phyloP scores from a whole-genome alignment of 2,888 invertebrate genomes.

The Aleiodes testaceus region DNA sequence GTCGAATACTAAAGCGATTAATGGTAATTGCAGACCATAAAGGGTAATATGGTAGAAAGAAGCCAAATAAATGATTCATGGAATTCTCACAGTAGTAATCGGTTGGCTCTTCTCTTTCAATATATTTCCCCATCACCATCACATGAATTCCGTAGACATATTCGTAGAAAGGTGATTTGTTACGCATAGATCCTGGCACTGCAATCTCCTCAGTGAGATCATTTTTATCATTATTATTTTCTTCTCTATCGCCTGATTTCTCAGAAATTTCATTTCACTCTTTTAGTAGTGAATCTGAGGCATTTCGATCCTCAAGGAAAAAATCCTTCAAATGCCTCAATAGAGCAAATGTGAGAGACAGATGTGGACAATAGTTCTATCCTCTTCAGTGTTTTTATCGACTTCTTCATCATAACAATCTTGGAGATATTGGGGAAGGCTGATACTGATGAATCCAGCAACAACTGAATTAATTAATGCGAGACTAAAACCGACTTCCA shows the following conservation, averaged over 20 bases:
- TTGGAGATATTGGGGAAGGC: neutral
- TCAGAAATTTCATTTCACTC: neutral
- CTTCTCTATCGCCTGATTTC: neutral
- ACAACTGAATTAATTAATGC: neutral
- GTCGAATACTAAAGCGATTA: neutral
- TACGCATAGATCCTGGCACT: too few species aligned
- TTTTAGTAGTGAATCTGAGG: neutral
- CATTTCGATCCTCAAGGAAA: too few species aligned
- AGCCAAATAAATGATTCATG: neutral
- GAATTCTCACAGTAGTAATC: neutral
- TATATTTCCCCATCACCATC: neutral
- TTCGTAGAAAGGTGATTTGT: too few species aligned
- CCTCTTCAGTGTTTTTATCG: neutral
- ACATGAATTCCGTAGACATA: too few species aligned
- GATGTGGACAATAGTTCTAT: neutral
- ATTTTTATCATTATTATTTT: neutral
- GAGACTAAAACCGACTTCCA: neutral
- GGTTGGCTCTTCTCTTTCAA: neutral
- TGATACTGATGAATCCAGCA: neutral
- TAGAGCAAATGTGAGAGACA: neutral
- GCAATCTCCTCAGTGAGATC: neutral
- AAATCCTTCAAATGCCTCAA: neutral
- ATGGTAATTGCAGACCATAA: neutral
- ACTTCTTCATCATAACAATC: neutral
- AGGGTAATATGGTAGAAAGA: neutral